Conservation (phyloP, 2,888 invertebrate species). For the Margaritifera margaritifera region DNA sequence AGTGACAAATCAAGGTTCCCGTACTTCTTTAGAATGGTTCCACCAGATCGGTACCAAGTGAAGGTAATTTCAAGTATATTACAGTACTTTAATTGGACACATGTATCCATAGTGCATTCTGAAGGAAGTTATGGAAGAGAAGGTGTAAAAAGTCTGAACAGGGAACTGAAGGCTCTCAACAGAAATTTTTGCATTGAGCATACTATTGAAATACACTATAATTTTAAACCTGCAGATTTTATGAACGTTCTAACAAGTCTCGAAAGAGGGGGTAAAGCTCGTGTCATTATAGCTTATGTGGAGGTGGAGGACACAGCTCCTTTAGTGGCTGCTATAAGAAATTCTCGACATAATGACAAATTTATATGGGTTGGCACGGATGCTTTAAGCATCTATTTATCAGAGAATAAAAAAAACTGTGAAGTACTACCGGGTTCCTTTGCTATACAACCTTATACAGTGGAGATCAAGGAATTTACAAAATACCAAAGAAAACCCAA, state of each 20-base stretch:
- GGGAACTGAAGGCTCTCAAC: constrained; percentile 11
- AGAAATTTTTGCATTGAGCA: constrained; percentile 53
- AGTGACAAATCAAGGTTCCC: constrained; percentile 62
- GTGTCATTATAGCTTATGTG: constrained; percentile 60
- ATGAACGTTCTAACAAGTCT: constrained; percentile 11
- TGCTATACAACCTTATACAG: constrained; percentile 27
- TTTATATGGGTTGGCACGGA: constrained; percentile 68
- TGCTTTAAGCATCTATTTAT: constrained; percentile 37
- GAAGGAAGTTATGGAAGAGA: constrained; percentile 76
- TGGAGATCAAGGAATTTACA: constrained; percentile 14
- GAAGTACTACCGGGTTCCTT: constrained; percentile 33
- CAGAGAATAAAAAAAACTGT: constrained; percentile 33
- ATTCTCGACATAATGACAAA: constrained; percentile 36
- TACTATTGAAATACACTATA: constrained; percentile 34
- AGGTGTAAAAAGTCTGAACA: constrained; percentile 43
- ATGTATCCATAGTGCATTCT: constrained; percentile 84
- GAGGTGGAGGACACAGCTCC: constrained; percentile 53
- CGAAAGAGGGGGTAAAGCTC: constrained; percentile 25
- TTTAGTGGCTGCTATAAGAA: constrained; percentile 44
- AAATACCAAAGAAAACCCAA: background rate
- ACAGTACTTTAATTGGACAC: constrained; percentile 80
- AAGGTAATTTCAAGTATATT: constrained; percentile 55
- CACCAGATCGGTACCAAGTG: constrained; percentile 62
- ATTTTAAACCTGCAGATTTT: constrained; percentile 15
- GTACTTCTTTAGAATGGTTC: constrained; percentile 63